Evolutionary conservation across 1,140 invertebrate species (phyloP).

Genomic region (Adoxophyes honmai): DNA sequence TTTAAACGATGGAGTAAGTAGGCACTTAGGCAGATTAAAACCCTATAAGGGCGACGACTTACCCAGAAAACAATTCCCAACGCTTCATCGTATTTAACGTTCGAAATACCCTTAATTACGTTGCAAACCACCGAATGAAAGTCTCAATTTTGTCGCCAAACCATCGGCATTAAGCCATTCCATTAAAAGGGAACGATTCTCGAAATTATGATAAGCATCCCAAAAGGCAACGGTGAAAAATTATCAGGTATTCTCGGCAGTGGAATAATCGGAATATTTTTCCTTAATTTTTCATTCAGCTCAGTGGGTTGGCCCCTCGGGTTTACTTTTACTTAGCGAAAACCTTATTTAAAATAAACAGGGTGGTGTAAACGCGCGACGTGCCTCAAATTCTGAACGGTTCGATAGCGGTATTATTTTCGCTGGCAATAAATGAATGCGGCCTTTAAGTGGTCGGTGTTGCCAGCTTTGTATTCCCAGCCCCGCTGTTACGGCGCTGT

Average conservation of each 20-base stretch:
- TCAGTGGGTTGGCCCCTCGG: constrained; percentile 45
- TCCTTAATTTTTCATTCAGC: constrained; percentile 69
- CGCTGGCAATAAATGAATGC: constrained; percentile 42
- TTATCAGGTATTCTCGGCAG: constrained; percentile 22
- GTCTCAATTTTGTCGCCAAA: no score
- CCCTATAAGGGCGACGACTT: no score
- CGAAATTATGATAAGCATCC: constrained; percentile 1
- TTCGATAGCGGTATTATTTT: constrained; percentile 55
- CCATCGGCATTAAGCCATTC: no score
- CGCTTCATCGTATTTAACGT: no score
- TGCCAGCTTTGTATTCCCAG: constrained; percentile 19
- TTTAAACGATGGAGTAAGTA: no score
- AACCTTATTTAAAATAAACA: constrained; percentile 74
- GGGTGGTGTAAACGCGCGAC: constrained; percentile 60
- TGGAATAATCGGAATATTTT: constrained; percentile 52
- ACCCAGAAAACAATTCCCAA: no score
- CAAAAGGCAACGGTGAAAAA: constrained; percentile 10
- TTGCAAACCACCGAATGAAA: no score
- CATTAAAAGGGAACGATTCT: not conserved
- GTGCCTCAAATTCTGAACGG: constrained; percentile 60
- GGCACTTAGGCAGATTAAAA: no score
- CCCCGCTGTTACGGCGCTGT: not conserved
- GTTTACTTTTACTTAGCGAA: constrained; percentile 69
- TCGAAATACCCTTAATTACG: no score
- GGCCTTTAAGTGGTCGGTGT: constrained; percentile 28